These are phyloP conservation scores for Chloroclystis v-ata DNA, from an alignment of 2,888 invertebrate genomes.

Conservation along the genomic window DNA sequence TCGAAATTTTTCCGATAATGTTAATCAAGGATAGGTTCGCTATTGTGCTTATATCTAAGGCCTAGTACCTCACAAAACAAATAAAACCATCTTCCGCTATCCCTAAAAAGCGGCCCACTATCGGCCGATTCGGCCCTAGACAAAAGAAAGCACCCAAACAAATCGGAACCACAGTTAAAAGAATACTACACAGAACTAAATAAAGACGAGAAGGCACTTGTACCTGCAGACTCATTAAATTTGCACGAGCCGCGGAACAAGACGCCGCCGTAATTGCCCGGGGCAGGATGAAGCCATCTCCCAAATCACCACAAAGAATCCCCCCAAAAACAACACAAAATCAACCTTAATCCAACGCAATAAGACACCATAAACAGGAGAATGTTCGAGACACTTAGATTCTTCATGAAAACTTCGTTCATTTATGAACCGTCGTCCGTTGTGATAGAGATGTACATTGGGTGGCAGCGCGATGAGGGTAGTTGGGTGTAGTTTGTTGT, in stretches of 20 bases:
- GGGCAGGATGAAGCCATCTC: conserved; percentile 56
- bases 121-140: too few relatives aligned
- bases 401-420: background rate
- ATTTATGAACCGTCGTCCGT: conserved; percentile 2
- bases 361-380: conserved; percentile 5
- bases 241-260: conserved; percentile 51
- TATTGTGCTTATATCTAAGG: too few relatives aligned
- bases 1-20: too few relatives aligned
- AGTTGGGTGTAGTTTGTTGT: conserved; percentile 52
- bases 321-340: conserved; percentile 5
- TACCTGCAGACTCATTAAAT: conserved; percentile 50
- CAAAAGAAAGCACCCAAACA: too few relatives aligned
- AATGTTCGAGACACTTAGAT: background rate
- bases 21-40: too few relatives aligned
- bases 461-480: conserved; percentile 28
- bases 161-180: too few relatives aligned
- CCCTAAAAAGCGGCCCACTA: too few relatives aligned
- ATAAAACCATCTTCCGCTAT: too few relatives aligned
- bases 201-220: conserved; percentile 23
- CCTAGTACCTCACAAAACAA: too few relatives aligned
- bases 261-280: conserved; percentile 53
- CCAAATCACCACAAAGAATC: conserved; percentile 19
- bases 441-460: background rate
- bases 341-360: conserved; percentile 14
- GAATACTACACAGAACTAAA: too few relatives aligned